Conservation (phyloP, 2,888 invertebrate genomes). For the Cosmia pyralina region DNA sequence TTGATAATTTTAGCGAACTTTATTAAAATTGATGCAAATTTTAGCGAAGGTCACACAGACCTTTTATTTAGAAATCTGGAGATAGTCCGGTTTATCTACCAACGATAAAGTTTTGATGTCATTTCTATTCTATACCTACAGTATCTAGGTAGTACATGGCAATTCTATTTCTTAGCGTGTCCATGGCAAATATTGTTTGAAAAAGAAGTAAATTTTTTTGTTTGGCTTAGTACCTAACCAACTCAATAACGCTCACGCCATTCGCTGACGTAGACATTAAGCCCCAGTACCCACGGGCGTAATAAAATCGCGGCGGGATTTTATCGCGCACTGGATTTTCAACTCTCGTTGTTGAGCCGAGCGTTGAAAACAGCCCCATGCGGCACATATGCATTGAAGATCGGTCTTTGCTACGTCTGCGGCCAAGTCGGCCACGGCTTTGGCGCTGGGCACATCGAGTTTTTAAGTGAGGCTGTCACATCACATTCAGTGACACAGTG, state of each 20-base stretch:
- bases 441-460: neutral
- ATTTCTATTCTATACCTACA: neutral
- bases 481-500: neutral
- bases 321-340: too few species aligned
- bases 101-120: too few species aligned
- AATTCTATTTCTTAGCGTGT: neutral
- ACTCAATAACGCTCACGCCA: neutral
- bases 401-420: neutral
- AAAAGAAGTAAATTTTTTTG: neutral
- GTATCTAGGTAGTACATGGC: neutral
- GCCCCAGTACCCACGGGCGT: too few species aligned
- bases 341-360: too few species aligned
- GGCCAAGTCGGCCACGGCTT: neutral
- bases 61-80: neutral
- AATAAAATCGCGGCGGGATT: too few species aligned
- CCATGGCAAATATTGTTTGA: neutral
- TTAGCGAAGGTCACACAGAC: neutral
- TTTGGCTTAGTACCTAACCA: neutral
- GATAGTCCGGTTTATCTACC: neutral
- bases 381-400: neutral
- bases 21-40: neutral
- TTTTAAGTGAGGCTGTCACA: neutral
- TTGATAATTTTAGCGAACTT: neutral
- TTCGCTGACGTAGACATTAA: neutral
- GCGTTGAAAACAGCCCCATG: neutral